Evolutionary conservation across 1,140 invertebrate species (phyloP).

Genomic region (Dolichoris vasculosae): DNA sequence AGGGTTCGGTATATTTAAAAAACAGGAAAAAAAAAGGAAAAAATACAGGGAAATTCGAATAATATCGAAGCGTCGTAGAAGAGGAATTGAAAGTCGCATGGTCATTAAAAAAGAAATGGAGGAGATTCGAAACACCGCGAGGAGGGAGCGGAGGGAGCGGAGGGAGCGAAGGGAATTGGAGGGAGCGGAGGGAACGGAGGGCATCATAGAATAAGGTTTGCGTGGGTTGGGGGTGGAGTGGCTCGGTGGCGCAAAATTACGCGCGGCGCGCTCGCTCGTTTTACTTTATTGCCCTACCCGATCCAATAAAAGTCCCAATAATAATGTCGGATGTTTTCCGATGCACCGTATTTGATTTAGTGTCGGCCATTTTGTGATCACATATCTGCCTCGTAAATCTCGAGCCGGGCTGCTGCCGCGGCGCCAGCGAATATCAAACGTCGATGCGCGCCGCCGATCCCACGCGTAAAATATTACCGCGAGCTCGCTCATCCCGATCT

Average conservation of each 20-base stretch:
- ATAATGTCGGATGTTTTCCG: slow-evolving; percentile 76
- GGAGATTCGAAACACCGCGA: not conserved
- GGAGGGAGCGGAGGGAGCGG: not conserved
- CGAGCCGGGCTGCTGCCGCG: slow-evolving; percentile 63
- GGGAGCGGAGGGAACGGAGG: slow-evolving; percentile 47
- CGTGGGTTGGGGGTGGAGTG: not conserved
- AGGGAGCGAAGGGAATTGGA: not conserved
- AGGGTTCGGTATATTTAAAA: not conserved
- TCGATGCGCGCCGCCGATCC: slow-evolving; percentile 72
- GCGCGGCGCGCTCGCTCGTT: slow-evolving; percentile 59
- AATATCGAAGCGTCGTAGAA: not conserved
- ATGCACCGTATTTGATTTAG: slow-evolving; percentile 76
- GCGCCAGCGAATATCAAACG: slow-evolving; percentile 76
- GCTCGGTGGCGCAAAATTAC: slow-evolving; percentile 64
- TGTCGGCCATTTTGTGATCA: slow-evolving; percentile 76
- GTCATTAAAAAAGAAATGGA: slow-evolving; percentile 44
- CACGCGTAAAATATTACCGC: slow-evolving; percentile 74
- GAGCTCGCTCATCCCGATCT: slow-evolving; percentile 53
- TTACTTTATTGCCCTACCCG: slow-evolving; percentile 68
- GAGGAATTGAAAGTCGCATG: slow-evolving; percentile 15
- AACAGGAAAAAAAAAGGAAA: no score
- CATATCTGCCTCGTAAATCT: slow-evolving; percentile 76
- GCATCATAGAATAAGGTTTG: not conserved
- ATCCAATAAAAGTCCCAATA: slow-evolving; percentile 76
- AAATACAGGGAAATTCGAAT: not conserved